Evolutionary conservation across 2,888 invertebrate species (phyloP), one percentile per base, ranked within the genome.

Genomic region (Heteromyza rotundicornis): DNA sequence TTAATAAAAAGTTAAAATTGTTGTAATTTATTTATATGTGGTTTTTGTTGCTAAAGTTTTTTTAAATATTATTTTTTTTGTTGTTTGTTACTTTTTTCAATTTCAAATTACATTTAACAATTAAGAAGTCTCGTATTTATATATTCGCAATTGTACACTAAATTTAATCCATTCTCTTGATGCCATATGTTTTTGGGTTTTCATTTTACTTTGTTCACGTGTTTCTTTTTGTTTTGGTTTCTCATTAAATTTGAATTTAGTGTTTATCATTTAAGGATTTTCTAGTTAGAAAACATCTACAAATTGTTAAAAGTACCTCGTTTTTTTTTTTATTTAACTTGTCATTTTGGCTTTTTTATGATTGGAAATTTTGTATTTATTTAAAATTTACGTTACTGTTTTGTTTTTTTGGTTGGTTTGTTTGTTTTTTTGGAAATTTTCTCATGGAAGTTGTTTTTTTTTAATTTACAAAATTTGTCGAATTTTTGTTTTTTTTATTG

Each of bases 331-430:
- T 7, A 3, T 40, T 40, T 40, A n/a, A 2, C n/a, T 40, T 40
- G 2, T 40, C 40, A 14, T 40, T 40, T 40, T 40, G 40, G 40
- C 40, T 40, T 40, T 40, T n/a, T 10, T 10, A n/a, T 40, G 40
- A 40, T 40, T 40, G 40, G 40, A n/a, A 12, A 16, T 24, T 24
- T n/a, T 27, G 12, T 24, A 7, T 53, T 66, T 62, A 62, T 54
- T 59, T 51, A 61, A 62, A 63, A 64, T 52, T 53, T 60, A 20
- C 19, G 40, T 53, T 59, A 54, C 20, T 59, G 27, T 59, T 57
- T 22, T 57, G 22, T 54, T 40, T 44, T 54, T 27, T 27, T 27
- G 5, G 27, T 27, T 27, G 5, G 27, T 27, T 27, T 27, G 27
- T 27, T 27, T 27, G 27, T 27, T 27, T 27, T 10, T 27, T 27